These are phyloP conservation scores for Acanthoscelides obtectus DNA, from an alignment of 2,888 invertebrate genomes.

Conservation along the genomic window DNA sequence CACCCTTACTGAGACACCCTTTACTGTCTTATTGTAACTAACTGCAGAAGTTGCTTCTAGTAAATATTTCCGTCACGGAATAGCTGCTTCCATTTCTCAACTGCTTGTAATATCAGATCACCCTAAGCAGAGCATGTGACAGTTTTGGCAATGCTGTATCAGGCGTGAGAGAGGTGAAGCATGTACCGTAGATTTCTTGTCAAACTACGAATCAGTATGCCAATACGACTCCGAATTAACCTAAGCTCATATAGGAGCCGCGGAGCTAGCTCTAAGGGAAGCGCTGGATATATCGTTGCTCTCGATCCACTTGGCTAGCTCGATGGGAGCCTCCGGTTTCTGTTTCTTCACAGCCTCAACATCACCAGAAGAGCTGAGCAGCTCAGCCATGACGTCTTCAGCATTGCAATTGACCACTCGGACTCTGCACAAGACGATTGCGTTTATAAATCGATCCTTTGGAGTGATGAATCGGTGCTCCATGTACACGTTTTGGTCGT, in stretches of 20 bases:
- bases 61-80: too few relatives aligned
- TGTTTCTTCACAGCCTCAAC: conserved; percentile 41
- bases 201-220: too few relatives aligned
- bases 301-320: conserved; percentile 66
- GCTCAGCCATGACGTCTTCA: conserved; percentile 49
- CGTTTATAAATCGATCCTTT: conserved; percentile 65
- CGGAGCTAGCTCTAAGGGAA: conserved; percentile 47
- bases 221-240: too few relatives aligned
- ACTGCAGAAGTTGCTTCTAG: too few relatives aligned
- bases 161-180: too few relatives aligned
- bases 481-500: conserved; percentile 74
- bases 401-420: conserved; percentile 58
- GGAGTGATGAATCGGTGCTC: conserved; percentile 76
- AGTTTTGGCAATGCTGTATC: too few relatives aligned
- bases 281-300: conserved; percentile 68
- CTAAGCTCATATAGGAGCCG: neutral
- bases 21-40: too few relatives aligned
- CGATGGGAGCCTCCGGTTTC: conserved; percentile 60
- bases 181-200: too few relatives aligned
- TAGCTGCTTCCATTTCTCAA: too few relatives aligned
- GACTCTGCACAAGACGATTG: conserved; percentile 55
- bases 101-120: too few relatives aligned
- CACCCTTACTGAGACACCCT: too few relatives aligned
- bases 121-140: too few relatives aligned
- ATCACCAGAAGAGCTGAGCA: conserved; percentile 31